phyloP scores from a whole-genome alignment of 2,888 invertebrate genomes.

The Ceriagrion tenellum region DNA sequence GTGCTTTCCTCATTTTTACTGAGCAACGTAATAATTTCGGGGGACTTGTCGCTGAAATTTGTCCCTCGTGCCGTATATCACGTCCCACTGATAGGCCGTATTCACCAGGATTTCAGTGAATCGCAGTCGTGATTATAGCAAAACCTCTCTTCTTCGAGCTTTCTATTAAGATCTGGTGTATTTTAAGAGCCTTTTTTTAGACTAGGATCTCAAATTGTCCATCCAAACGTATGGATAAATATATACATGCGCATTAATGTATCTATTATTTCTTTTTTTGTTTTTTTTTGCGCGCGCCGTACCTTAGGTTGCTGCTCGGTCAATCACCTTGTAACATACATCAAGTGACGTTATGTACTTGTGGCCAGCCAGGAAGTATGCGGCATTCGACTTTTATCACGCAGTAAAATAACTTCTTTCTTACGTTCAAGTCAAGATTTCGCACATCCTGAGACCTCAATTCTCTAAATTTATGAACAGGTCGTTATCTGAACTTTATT shows the following conservation, averaged over 20 bases:
- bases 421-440: not conserved
- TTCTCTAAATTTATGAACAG: not conserved
- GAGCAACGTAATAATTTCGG: not conserved
- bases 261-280: not conserved
- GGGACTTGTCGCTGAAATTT: not conserved
- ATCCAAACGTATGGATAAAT: not conserved
- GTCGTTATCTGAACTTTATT: not conserved
- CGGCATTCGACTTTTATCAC: not conserved
- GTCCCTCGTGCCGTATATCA: not conserved
- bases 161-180: not conserved
- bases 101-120: not conserved
- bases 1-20: not conserved
- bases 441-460: not conserved
- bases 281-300: not conserved
- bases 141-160: not conserved
- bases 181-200: not conserved
- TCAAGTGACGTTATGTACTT: not conserved
- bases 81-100: not conserved
- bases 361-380: not conserved
- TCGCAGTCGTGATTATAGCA: not conserved
- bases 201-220: not conserved
- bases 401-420: not conserved
- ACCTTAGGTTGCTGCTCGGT: not conserved
- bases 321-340: not conserved
- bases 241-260: not conserved